Evolutionary conservation across 1,140 invertebrate species (phyloP), one percentile per base, ranked within the genome.

Genomic region (Phortica variegata): DNA sequence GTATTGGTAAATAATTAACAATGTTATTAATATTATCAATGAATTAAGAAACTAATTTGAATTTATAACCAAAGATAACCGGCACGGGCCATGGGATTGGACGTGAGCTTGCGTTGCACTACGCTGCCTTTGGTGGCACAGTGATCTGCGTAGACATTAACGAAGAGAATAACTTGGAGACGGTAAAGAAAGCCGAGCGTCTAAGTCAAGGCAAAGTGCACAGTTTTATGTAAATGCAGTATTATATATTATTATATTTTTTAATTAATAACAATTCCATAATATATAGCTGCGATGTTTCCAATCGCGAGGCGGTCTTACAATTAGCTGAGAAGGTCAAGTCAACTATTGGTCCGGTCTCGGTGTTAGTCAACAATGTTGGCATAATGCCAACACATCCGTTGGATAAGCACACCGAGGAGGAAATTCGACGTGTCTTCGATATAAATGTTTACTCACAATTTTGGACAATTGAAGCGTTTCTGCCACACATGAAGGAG

Each of bases 71-170:
- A 43, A 76, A 97, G 81, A 86, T 97, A 43, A 95, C 93, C 17
- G 94, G 93, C 26, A 84, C 88, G 13, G 93, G 91, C 3, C 91
- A 91, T 78, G 95, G 95, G 10, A 89, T 97, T 58, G 95, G 95
- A 2, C 82, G 87, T 37, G 83, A 93, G 54, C 76, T 95, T 53
- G 88, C 92, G 3, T 75, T 89, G n/a, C 84, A 87, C 46, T 91
- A 93, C 66, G 87, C 87, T 1, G 78, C 81, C 18, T 79, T 88
- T 8, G 91, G 91, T 1, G 86, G 89, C 17, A 87, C 78, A 1
- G 79, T 97, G 2, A 84, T 97, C 0, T 85, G 92, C 48, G 91
- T 92, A 78, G 95, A 98, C 74, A 84, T 97, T 5, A 92, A 97
- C 75, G 78, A 85, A 52, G 73, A 82, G 52, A 82, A 81, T 33